phyloP scores from a whole-genome alignment of 2,113 vertebrate species.

The Epinephelus lanceolatus region DNA sequence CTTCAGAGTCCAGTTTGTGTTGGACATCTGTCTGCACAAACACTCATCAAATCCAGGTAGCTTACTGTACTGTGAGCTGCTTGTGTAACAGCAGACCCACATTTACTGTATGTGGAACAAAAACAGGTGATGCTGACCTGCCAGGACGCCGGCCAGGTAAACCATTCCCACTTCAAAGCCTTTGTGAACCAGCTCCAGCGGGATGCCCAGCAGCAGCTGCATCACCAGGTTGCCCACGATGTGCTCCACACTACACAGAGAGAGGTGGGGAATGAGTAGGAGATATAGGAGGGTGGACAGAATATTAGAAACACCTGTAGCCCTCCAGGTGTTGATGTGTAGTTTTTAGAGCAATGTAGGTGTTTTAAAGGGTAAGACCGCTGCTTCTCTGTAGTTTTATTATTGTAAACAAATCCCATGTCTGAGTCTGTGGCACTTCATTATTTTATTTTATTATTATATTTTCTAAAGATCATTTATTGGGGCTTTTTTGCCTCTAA shows the following conservation, averaged over 20 bases:
- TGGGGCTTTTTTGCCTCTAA: no score
- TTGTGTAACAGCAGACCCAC: no score
- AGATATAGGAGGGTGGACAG: not conserved
- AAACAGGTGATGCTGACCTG: conserved; percentile 80
- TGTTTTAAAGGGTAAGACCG: not conserved
- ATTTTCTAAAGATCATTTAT: no score
- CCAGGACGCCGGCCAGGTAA: conserved; percentile 90
- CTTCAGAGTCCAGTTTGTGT: conserved; percentile 1
- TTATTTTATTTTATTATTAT: no score
- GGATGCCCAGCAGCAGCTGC: conserved; percentile 91
- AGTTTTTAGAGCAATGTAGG: not conserved
- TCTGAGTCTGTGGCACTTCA: no score
- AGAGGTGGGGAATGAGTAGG: not conserved
- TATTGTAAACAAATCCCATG: not conserved
- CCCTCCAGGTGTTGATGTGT: not conserved
- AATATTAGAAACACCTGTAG: not conserved
- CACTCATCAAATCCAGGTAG: not conserved
- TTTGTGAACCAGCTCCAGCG: conserved; percentile 93
- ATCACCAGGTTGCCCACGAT: conserved; percentile 91
- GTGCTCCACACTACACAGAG: conserved; percentile 87
- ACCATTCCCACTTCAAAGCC: conserved; percentile 92
- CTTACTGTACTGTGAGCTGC: not conserved
- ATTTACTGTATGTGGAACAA: not conserved
- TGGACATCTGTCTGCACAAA: not conserved
- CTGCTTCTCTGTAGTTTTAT: not conserved